Evolutionary conservation across 2,888 invertebrate genomes (phyloP), one percentile per base, ranked within the genome.

Genomic region (Therioaphis trifolii): DNA sequence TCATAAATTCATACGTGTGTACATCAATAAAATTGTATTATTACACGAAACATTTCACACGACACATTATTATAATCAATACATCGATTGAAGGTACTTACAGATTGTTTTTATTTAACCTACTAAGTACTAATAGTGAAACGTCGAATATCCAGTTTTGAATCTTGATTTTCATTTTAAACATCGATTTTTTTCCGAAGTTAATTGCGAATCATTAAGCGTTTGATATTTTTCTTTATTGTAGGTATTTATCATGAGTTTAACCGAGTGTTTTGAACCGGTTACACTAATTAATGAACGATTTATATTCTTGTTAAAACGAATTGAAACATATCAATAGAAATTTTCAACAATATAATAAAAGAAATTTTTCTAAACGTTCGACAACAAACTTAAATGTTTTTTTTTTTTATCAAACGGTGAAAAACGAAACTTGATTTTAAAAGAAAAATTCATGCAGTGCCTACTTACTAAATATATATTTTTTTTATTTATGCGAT

Each of bases 211-310:
- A 49, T 71, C n/a, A 18, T 49, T 49, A 49, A 11, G 2, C 29
- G 18, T 49, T 29, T 49, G n/a, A n/a, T 52, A 49, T 24, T 14
- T 71, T 72, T 35, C 27, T 49, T 49, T 29, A 35, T 35, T 35
- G 35, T 68, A 43, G 14, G 21, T 72, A 52, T 71, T 21, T 18
- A 15, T 15, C 18, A n/a, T 71, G 27, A 14, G 24, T 14, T 12
- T 24, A 12, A 61, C 9, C 2, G 5, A 9, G 21, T 58, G n/a
- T 58, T 7, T 46, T 68, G 43, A 61, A 76, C 76, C 58, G 61
- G 63, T 77, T 49, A 49, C 43, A 77, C 29, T 29, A 77, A 77
- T 66, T 75, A 75, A 75, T 58, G 29, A 74, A n/a, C n/a, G 12
- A 72, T 9, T 18, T 15, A 29, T 15, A 43, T 40, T 12, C 29